phyloP scores from a whole-genome alignment of 2,888 invertebrate species.

The Girardia tigrina region DNA sequence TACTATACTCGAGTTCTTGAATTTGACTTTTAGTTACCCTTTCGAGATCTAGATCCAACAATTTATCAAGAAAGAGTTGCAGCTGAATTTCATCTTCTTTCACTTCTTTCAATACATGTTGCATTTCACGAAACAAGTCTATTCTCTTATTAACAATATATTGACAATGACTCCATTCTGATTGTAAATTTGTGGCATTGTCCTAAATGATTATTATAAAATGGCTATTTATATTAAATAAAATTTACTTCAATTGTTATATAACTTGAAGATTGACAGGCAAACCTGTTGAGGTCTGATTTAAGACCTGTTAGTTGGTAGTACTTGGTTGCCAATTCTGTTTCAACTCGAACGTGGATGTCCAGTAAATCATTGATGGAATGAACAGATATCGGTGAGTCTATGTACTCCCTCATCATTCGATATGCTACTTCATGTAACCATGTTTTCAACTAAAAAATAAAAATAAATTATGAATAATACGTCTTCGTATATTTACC shows the following conservation, averaged over 20 bases:
- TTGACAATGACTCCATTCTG: conserved; percentile 28
- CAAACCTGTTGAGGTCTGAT: neutral
- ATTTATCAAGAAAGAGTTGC: conserved; percentile 28
- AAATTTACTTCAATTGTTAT: neutral
- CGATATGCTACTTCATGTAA: neutral
- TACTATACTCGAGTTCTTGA: conserved; percentile 17
- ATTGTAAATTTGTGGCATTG: neutral
- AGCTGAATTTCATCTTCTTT: conserved; percentile 32
- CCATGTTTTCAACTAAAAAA: neutral
- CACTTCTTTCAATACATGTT: neutral
- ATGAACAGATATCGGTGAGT: neutral
- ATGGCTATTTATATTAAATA: too few relatives aligned
- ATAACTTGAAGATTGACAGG: neutral
- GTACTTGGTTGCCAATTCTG: neutral
- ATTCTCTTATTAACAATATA: conserved; percentile 21
- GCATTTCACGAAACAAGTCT: conserved; percentile 24
- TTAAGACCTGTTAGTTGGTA: neutral
- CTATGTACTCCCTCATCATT: conserved; percentile 3
- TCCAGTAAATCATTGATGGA: conserved; percentile 9
- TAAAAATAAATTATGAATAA: neutral
- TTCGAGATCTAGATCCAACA: conserved; percentile 28
- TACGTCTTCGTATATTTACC: neutral
- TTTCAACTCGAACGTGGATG: neutral
- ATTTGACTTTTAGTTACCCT: conserved; percentile 19
- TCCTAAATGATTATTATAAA: conserved; percentile 24